These are phyloP conservation scores for Melitaea athalia DNA, from an alignment of 2,888 invertebrate genomes.

Conservation along the genomic window DNA sequence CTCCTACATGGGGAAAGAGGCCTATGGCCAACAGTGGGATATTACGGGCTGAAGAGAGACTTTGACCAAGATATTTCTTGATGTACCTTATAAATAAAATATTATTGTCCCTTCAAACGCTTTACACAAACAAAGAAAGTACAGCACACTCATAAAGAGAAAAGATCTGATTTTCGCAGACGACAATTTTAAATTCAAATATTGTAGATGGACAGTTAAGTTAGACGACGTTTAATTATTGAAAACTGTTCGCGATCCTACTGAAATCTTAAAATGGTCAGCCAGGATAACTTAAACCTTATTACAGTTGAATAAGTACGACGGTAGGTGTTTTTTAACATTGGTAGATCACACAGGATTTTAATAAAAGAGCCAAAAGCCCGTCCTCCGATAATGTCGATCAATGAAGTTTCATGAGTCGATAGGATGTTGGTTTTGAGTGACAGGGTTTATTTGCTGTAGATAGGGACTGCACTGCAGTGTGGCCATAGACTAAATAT, in stretches of 20 bases:
- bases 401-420: constrained; percentile 12
- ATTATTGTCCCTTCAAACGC: too few relatives aligned
- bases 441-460: constrained; percentile 2
- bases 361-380: constrained; percentile 4
- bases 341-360: background rate
- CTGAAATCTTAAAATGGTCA: background rate
- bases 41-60: too few relatives aligned
- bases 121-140: too few relatives aligned
- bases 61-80: too few relatives aligned
- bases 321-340: background rate
- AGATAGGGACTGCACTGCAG: background rate
- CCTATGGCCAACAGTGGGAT: too few relatives aligned
- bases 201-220: constrained; percentile 8
- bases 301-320: background rate
- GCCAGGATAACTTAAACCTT: background rate
- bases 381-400: constrained; percentile 16
- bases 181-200: constrained; percentile 9
- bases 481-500: background rate
- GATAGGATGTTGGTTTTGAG: background rate
- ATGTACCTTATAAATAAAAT: too few relatives aligned
- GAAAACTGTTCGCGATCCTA: constrained; percentile 11
- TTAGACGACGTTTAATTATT: constrained; percentile 12
- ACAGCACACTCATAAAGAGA: background rate
- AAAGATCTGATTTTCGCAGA: background rate
- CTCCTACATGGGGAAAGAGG: too few relatives aligned